phyloP scores from a whole-genome alignment of 2,888 invertebrate species.

The Tupiocoris notatus region DNA sequence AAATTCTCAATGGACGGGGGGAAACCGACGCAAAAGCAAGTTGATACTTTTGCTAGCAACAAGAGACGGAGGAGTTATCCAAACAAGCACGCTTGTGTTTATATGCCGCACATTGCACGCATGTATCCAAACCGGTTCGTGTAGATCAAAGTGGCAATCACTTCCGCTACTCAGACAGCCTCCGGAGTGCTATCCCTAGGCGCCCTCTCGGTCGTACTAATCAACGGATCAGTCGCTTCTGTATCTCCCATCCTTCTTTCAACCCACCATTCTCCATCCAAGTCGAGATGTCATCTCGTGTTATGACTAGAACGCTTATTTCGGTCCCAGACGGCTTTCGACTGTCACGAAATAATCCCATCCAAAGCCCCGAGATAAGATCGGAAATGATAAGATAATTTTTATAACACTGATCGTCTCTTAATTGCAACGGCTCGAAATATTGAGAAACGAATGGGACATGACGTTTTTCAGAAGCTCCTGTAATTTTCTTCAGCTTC shows the following conservation, averaged over 20 bases:
- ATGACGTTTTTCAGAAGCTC: too few species aligned
- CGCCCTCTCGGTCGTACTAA: background rate
- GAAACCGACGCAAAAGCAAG: too few species aligned
- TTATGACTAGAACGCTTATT: too few species aligned
- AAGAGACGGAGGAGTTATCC: background rate
- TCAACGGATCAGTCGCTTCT: background rate
- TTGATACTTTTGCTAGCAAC: too few species aligned
- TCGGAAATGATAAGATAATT: too few species aligned
- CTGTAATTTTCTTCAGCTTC: too few species aligned
- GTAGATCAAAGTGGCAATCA: constrained; percentile 38
- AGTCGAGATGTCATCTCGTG: background rate
- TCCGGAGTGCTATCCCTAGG: background rate
- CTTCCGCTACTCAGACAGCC: constrained; percentile 30
- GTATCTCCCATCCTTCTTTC: background rate
- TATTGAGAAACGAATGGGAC: too few species aligned
- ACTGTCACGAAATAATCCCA: too few species aligned
- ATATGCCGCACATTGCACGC: background rate
- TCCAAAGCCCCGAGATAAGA: too few species aligned
- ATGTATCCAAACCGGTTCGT: constrained; percentile 21
- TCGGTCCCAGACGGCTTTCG: background rate
- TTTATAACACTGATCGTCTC: too few species aligned
- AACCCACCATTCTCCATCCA: background rate
- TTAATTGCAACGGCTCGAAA: too few species aligned
- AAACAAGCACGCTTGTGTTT: background rate
- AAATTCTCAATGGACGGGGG: too few species aligned